Evolutionary conservation across 23 tunicate genomes (phyloP).

Genomic region (Corella eumyota): DNA sequence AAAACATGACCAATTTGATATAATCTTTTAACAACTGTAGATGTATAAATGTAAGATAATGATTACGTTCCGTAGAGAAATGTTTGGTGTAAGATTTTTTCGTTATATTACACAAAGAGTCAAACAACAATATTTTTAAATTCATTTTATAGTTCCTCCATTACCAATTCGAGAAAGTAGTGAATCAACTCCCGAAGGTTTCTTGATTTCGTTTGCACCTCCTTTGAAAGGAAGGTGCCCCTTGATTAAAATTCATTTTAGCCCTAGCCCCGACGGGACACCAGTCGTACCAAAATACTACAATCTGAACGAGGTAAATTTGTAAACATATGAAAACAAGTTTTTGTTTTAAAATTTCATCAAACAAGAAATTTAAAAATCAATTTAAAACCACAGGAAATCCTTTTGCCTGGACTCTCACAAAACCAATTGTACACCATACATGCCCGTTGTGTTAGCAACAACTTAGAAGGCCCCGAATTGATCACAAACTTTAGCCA

Average conservation of each 20-base stretch:
- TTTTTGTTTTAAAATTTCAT: neutral
- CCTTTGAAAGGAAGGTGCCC: slow-evolving; percentile 47
- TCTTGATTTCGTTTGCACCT: slow-evolving; percentile 14
- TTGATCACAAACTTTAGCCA: slow-evolving; percentile 3
- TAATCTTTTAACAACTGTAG: too few species aligned
- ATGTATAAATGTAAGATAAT: too few species aligned
- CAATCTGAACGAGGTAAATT: slow-evolving; percentile 16
- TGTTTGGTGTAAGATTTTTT: too few species aligned
- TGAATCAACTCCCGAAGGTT: slow-evolving; percentile 5
- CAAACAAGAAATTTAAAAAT: too few species aligned
- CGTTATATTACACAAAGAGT: too few species aligned
- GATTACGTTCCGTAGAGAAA: too few species aligned
- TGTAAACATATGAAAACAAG: neutral
- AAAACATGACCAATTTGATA: too few species aligned
- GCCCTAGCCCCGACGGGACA: slow-evolving; percentile 22
- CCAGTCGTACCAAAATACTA: slow-evolving; percentile 12
- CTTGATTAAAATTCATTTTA: slow-evolving; percentile 20
- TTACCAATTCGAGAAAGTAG: slow-evolving; percentile 6
- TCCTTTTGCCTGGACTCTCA: slow-evolving; percentile 24
- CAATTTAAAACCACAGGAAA: slow-evolving; percentile 7
- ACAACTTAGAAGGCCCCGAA: slow-evolving; percentile 53
- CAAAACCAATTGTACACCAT: slow-evolving; percentile 35
- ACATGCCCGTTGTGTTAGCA: slow-evolving; percentile 54
- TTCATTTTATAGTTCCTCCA: slow-evolving; percentile 29
- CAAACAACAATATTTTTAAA: too few species aligned